These are phyloP conservation scores for Pristionchus arcanus DNA, from an alignment of 2,888 invertebrate species.

Conservation along the genomic window DNA sequence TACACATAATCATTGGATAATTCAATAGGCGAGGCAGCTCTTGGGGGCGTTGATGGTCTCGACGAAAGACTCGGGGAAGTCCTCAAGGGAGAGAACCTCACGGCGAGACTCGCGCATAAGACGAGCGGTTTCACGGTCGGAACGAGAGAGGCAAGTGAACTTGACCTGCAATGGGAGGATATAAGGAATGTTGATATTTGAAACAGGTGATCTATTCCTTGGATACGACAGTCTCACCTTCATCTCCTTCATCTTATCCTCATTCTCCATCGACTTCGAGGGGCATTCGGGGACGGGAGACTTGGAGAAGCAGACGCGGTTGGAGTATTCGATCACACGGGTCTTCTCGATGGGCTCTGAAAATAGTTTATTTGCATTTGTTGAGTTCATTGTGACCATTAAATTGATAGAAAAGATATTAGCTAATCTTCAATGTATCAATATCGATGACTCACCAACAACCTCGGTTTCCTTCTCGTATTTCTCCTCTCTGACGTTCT, in stretches of 20 bases:
- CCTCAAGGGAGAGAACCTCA: slow-evolving; percentile 57
- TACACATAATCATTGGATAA: background rate
- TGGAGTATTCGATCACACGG: slow-evolving; percentile 68
- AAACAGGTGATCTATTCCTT: too few species aligned
- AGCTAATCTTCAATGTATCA: background rate
- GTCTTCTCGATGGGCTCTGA: slow-evolving; percentile 69
- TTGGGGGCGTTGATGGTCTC: slow-evolving; percentile 48
- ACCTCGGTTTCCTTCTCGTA: background rate
- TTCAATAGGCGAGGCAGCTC: slow-evolving; percentile 48
- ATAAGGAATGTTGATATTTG: too few species aligned
- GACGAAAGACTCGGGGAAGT: slow-evolving; percentile 35
- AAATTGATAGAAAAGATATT: background rate
- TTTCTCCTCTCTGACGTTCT: background rate
- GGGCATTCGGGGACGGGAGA: slow-evolving; percentile 71
- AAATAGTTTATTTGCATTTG: background rate
- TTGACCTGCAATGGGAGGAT: slow-evolving; percentile 55
- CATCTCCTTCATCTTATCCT: slow-evolving; percentile 44
- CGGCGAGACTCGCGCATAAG: slow-evolving; percentile 65
- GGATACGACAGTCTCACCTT: background rate
- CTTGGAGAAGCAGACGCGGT: slow-evolving; percentile 75
- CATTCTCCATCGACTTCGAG: background rate
- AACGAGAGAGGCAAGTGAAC: slow-evolving; percentile 72
- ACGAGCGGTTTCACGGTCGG: slow-evolving; percentile 65
- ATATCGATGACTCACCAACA: background rate
- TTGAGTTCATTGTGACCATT: too few species aligned